Conservation (phyloP, 2,888 invertebrate species). For the Prenolepis imparis region DNA sequence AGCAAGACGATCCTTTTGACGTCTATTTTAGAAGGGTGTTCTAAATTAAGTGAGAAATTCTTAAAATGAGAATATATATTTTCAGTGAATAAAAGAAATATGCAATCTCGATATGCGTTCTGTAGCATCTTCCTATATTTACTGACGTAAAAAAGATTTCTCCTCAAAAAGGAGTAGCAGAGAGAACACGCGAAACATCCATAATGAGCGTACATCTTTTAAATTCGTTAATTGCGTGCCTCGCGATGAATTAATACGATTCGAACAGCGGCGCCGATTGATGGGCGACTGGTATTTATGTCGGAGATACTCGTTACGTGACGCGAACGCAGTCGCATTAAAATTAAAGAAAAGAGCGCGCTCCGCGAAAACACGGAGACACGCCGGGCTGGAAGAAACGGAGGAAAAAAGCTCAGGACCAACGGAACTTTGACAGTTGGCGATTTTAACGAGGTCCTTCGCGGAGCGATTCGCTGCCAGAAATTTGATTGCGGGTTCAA, state of each 20-base stretch:
- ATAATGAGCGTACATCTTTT: neutral
- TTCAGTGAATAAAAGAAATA: constrained; percentile 2
- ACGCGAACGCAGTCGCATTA: neutral
- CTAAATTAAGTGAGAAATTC: no score
- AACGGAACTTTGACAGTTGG: constrained; percentile 14
- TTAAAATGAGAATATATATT: no score
- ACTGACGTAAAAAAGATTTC: neutral
- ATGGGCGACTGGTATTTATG: neutral
- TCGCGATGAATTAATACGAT: neutral
- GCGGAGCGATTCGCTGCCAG: neutral
- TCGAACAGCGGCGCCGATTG: neutral
- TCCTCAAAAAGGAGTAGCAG: neutral
- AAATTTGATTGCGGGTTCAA: constrained; percentile 25
- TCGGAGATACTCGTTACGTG: neutral
- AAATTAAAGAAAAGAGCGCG: constrained; percentile 5
- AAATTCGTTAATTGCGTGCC: constrained; percentile 9
- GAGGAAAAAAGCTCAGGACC: neutral
- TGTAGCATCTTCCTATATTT: neutral
- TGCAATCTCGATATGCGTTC: neutral
- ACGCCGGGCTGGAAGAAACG: neutral
- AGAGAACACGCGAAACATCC: neutral
- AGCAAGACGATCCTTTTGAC: no score
- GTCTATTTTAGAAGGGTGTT: no score
- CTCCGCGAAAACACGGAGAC: neutral
- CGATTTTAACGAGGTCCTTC: constrained; percentile 29